These are phyloP conservation scores for Drosophila neutralis DNA, from an alignment of 2,888 invertebrate species.

Conservation along the genomic window DNA sequence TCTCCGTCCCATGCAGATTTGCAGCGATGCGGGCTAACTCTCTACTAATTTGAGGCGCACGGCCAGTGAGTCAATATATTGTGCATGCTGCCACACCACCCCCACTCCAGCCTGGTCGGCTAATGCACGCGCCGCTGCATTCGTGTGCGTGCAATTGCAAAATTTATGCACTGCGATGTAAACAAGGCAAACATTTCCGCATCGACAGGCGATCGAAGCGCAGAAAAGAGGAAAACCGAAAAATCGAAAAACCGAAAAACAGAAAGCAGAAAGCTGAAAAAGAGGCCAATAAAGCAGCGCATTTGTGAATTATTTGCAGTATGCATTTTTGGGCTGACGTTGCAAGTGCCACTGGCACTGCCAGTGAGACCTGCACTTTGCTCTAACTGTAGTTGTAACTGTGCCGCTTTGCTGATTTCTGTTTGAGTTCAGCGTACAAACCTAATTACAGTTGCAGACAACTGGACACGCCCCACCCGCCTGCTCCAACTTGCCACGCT, in stretches of 20 bases:
- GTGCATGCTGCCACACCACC: conserved; percentile 14
- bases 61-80: conserved; percentile 59
- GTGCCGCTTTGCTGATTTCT: conserved; percentile 41
- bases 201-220: conserved; percentile 37
- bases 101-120: not conserved
- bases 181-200: conserved; percentile 79
- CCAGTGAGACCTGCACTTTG: conserved; percentile 9
- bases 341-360: conserved; percentile 21
- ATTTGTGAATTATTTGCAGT: conserved; percentile 78
- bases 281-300: conserved; percentile 40
- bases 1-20: conserved; percentile 67
- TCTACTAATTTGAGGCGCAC: conserved; percentile 69
- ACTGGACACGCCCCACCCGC: conserved; percentile 6
- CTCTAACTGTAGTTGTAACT: conserved; percentile 17
- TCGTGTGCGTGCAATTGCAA: conserved; percentile 76
- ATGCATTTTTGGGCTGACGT: conserved; percentile 63
- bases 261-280: conserved; percentile 6
- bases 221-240: not conserved
- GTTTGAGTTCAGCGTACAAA: conserved; percentile 59
- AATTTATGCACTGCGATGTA: conserved; percentile 79
- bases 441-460: conserved; percentile 76
- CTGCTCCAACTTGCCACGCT: not conserved
- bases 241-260: conserved; percentile 15
- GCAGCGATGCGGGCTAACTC: conserved; percentile 14
- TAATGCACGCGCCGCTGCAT: conserved; percentile 55